Evolutionary conservation across 1,140 invertebrate genomes (phyloP).

Genomic region (Solenopsis invicta): DNA sequence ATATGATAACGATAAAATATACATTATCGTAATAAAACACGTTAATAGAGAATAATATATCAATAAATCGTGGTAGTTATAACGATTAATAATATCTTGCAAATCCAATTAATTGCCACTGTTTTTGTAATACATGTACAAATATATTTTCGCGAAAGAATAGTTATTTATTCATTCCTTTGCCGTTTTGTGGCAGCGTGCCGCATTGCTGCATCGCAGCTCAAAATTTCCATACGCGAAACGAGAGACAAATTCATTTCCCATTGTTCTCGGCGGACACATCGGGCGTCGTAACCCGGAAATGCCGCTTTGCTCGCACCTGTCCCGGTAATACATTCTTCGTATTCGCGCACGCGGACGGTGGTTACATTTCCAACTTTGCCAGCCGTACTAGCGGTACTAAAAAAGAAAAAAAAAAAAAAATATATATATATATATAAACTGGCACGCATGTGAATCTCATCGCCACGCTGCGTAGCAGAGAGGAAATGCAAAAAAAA

Average conservation of each 20-base stretch:
- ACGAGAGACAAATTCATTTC: slow-evolving; percentile 59
- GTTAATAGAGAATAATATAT: slow-evolving; percentile 16
- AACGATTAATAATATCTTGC: slow-evolving; percentile 33
- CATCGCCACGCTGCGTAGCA: slow-evolving; percentile 44
- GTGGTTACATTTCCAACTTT: slow-evolving; percentile 50
- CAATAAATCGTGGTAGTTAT: slow-evolving; percentile 11
- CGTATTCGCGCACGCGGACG: slow-evolving; percentile 25
- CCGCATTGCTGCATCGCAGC: slow-evolving; percentile 11
- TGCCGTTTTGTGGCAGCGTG: not conserved
- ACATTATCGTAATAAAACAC: slow-evolving; percentile 19
- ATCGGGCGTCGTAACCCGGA: slow-evolving; percentile 60
- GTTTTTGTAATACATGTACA: not conserved
- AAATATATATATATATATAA: slow-evolving; percentile 16
- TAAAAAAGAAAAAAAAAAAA: slow-evolving; percentile 51
- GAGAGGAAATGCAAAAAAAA: slow-evolving; percentile 10
- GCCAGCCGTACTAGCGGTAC: not conserved
- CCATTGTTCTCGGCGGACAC: slow-evolving; percentile 57
- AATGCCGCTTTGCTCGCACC: slow-evolving; percentile 59
- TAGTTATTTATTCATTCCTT: slow-evolving; percentile 48
- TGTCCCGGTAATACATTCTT: slow-evolving; percentile 60
- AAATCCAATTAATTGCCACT: slow-evolving; percentile 4
- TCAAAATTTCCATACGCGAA: slow-evolving; percentile 55
- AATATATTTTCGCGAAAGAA: slow-evolving; percentile 10
- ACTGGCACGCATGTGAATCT: slow-evolving; percentile 52
- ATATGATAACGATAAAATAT: slow-evolving; percentile 15